A percentile compares a stretch with the other conserved stretches of the same genome.
Evolutionary conservation across 2,797 vertebrate genomes (phyloP).

Genomic region (Pygocentrus nattereri): DNA sequence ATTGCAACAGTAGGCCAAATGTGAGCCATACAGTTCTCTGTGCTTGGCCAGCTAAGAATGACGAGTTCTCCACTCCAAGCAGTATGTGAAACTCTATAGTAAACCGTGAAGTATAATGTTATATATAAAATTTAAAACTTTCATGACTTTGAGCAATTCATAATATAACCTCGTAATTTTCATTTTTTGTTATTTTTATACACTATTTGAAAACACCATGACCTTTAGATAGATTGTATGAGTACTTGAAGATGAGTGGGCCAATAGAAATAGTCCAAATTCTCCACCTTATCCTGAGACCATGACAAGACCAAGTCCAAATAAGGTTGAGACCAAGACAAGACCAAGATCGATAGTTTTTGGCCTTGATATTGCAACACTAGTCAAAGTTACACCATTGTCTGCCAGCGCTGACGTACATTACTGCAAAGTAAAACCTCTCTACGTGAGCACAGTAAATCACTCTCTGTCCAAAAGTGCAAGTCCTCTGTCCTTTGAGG

Average conservation of each 20-base stretch:
- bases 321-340: too few species aligned
- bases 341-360: too few species aligned
- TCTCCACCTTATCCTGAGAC: too few species aligned
- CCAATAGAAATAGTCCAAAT: neutral
- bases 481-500: constrained; percentile 49
- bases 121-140: too few species aligned
- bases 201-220: neutral
- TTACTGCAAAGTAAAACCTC: constrained; percentile 2
- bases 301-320: too few species aligned
- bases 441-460: constrained; percentile 29
- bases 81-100: neutral
- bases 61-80: neutral
- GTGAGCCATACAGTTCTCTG: constrained; percentile 11
- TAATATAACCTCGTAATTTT: neutral
- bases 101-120: neutral
- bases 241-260: neutral
- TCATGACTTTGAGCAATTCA: neutral
- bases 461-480: constrained; percentile 53
- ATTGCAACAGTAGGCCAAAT: constrained; percentile 18
- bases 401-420: constrained; percentile 63
- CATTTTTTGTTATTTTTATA: neutral
- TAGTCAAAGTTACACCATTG: constrained; percentile 59
- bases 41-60: constrained; percentile 24
- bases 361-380: too few species aligned
- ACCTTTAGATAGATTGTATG: neutral